A percentile compares a stretch with the other conserved stretches of the same genome.
These are phyloP conservation scores for Coregonus ussuriensis DNA, from an alignment of 2,797 vertebrate species.

Conservation along the genomic window DNA sequence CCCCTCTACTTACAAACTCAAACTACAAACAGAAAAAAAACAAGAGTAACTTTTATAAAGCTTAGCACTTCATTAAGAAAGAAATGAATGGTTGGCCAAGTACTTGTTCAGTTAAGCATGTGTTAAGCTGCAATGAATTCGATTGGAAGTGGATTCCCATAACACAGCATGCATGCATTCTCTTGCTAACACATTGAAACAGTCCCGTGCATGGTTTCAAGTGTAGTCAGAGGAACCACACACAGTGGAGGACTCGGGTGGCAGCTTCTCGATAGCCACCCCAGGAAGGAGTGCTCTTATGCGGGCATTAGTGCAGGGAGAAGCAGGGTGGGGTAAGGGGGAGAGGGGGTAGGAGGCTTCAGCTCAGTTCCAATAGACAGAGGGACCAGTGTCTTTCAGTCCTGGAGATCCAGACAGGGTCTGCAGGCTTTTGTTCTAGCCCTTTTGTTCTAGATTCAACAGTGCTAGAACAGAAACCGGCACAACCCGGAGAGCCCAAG, in stretches of 20 bases:
- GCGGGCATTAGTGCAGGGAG: neutral
- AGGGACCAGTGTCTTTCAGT: neutral
- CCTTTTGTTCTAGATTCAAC: neutral
- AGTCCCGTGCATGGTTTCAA: neutral
- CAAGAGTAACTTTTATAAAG: neutral
- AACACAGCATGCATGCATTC: neutral
- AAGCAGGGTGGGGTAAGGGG: neutral
- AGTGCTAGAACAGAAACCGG: neutral
- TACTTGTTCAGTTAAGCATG: neutral
- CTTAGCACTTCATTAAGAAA: neutral
- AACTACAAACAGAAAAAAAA: neutral
- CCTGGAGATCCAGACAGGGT: neutral
- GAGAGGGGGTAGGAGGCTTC: neutral
- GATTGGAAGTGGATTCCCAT: neutral
- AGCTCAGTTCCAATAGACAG: neutral
- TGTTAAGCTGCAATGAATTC: neutral
- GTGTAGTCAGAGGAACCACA: neutral
- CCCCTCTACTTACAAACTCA: neutral
- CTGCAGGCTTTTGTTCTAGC: neutral
- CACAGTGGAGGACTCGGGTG: neutral
- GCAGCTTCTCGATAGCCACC: neutral
- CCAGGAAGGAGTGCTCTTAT: neutral
- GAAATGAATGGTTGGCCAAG: neutral
- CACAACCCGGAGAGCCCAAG: neutral
- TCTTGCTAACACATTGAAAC: neutral